These are phyloP conservation scores for Lichenostomus cassidix DNA, from an alignment of 2,113 vertebrate genomes.

Conservation along the genomic window DNA sequence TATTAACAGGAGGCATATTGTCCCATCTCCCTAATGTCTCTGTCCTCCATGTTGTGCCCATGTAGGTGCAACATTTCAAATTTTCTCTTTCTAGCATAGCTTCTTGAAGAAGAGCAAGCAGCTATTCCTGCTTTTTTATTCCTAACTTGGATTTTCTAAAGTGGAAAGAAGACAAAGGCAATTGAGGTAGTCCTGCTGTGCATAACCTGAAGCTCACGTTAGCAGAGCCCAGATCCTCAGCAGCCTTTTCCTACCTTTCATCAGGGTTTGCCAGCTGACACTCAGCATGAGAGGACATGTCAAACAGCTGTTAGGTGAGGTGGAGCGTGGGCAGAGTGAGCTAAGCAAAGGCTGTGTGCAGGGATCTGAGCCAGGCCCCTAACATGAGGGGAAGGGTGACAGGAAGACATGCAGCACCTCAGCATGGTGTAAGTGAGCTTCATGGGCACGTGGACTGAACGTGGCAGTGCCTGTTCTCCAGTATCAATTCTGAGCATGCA, in stretches of 20 bases:
- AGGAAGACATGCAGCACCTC: not conserved
- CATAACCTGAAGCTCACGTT: not conserved
- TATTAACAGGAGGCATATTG: not conserved
- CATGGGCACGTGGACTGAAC: not conserved
- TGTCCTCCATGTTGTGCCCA: not conserved
- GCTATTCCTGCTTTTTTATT: not conserved
- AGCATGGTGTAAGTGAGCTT: not conserved
- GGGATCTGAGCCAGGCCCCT: not conserved
- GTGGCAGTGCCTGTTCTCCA: not conserved
- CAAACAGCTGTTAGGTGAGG: not conserved
- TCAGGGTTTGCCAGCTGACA: not conserved
- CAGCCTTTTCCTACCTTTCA: not conserved
- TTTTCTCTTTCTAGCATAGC: not conserved
- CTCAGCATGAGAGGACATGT: accelerated
- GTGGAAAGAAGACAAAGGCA: not conserved
- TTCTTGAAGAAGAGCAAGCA: not conserved
- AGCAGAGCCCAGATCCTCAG: not conserved
- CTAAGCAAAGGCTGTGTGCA: not conserved
- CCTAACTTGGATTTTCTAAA: not conserved
- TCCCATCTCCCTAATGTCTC: not conserved
- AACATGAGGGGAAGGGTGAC: not conserved
- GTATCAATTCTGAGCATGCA: not conserved
- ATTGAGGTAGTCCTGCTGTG: not conserved
- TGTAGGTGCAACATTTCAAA: not conserved
- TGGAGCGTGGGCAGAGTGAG: not conserved